phyloP scores from a whole-genome alignment of 2,113 vertebrate genomes.

The Eudyptes chrysolophus region DNA sequence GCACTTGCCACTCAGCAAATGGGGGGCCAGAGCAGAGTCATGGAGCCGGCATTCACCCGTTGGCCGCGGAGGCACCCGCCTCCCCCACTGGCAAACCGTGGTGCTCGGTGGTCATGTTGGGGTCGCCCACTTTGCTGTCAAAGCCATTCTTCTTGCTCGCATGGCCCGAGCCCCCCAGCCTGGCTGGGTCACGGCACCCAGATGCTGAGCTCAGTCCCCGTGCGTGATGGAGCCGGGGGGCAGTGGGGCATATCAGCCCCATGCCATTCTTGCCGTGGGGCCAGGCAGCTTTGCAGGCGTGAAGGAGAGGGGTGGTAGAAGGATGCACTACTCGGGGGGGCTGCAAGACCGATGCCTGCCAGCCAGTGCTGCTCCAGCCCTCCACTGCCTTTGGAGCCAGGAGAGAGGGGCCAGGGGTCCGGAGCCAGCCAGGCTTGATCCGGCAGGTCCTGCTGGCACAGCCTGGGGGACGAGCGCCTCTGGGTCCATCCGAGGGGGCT shows the following conservation, averaged over 20 bases:
- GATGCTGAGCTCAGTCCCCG: not conserved
- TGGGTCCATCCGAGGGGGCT: rapidly evolving
- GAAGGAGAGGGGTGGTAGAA: not conserved
- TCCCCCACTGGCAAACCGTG: not conserved
- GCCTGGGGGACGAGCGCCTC: not conserved
- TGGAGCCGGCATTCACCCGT: not conserved
- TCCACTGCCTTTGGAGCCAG: not conserved
- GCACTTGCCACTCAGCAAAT: slow-evolving; percentile 79
- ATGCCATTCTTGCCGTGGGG: not conserved
- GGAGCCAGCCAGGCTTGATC: not conserved
- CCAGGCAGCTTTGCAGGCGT: not conserved
- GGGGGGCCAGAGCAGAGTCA: slow-evolving; percentile 59
- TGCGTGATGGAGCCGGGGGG: not conserved
- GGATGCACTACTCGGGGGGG: not conserved
- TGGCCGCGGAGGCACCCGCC: not conserved
- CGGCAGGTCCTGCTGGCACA: not conserved
- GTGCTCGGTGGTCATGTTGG: not conserved
- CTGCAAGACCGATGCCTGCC: not conserved
- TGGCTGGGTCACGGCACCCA: not conserved
- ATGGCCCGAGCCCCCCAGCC: not conserved
- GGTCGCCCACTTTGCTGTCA: not conserved
- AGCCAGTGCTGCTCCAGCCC: not conserved
- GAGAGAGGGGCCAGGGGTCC: not conserved
- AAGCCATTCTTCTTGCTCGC: slow-evolving; percentile 50
- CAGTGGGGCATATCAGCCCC: not conserved